Conservation (phyloP, 2,797 vertebrate species). For the Enteromius thamalakanensis region DNA sequence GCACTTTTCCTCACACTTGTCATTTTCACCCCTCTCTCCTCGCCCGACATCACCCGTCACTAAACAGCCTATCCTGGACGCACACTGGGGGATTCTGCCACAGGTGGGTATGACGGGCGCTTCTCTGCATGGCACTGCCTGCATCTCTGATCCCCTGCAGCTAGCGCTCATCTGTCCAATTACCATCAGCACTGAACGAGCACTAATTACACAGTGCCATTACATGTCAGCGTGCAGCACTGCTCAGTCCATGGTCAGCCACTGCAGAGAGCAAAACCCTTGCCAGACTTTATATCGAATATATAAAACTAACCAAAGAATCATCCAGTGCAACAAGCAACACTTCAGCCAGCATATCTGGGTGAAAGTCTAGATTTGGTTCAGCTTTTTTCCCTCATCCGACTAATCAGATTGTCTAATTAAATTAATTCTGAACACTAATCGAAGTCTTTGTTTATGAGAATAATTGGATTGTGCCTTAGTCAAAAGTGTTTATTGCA, state of each 20-base stretch:
- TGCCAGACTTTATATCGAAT: too few relatives aligned
- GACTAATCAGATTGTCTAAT: not conserved
- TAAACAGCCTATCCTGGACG: conserved; percentile 94
- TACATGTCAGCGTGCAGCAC: not conserved
- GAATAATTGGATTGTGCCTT: not conserved
- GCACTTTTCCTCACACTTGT: conserved; percentile 52
- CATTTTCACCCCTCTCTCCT: conserved; percentile 59
- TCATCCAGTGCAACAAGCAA: not conserved
- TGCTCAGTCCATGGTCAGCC: not conserved
- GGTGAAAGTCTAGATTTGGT: conserved; percentile 3
- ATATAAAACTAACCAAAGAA: not conserved
- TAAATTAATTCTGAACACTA: conserved; percentile 12
- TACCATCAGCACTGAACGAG: conserved; percentile 16
- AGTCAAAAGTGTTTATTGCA: not conserved
- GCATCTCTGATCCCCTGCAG: conserved; percentile 68
- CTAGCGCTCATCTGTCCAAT: conserved; percentile 44
- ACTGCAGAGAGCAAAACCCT: not conserved
- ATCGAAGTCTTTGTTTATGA: not conserved
- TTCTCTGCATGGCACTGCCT: conserved; percentile 81
- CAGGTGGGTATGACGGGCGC: conserved; percentile 85
- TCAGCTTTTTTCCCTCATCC: conserved; percentile 16
- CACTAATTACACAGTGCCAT: conserved; percentile 21
- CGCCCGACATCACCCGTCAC: conserved; percentile 64
- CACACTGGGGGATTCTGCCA: conserved; percentile 87
- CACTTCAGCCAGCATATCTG: not conserved